Evolutionary conservation across 2,797 vertebrate genomes (phyloP).

Genomic region (Poecilia gillii): DNA sequence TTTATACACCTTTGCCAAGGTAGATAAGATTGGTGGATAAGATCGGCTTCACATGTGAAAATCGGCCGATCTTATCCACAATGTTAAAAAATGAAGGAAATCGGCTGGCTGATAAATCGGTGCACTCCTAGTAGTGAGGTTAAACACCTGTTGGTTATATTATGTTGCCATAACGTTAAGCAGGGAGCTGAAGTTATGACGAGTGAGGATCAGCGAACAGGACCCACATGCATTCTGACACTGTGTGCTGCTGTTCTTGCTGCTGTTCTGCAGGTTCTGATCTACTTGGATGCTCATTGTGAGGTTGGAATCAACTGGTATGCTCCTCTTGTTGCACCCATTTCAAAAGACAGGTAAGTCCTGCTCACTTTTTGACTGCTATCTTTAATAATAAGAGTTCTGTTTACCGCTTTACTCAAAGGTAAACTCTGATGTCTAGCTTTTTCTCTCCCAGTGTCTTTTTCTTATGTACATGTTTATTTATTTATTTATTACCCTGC

Average conservation of each 20-base stretch:
- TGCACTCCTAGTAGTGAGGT: not conserved
- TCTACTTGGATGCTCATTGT: conserved; percentile 98
- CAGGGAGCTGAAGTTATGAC: not conserved
- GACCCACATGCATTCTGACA: not conserved
- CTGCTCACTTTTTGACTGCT: not conserved
- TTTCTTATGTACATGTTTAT: not conserved
- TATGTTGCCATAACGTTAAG: not conserved
- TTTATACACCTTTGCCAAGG: too few species aligned
- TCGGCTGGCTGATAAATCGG: too few species aligned
- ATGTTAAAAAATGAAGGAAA: too few species aligned
- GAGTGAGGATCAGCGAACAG: not conserved
- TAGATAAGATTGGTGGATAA: too few species aligned
- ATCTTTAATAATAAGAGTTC: not conserved
- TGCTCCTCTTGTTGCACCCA: conserved; percentile 93
- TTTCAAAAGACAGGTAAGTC: conserved; percentile 95
- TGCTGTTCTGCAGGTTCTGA: conserved; percentile 85
- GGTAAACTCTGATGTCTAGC: not conserved
- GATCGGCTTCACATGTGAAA: too few species aligned
- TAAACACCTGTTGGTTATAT: not conserved
- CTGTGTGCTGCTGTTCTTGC: conserved; percentile 21
- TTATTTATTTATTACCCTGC: not conserved
- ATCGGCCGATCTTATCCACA: too few species aligned
- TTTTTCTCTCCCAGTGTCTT: not conserved
- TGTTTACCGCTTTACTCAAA: not conserved
- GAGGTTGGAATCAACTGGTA: conserved; percentile 98